Conservation (phyloP, 2,797 vertebrate species). For the Enteromius fasciolatus region DNA sequence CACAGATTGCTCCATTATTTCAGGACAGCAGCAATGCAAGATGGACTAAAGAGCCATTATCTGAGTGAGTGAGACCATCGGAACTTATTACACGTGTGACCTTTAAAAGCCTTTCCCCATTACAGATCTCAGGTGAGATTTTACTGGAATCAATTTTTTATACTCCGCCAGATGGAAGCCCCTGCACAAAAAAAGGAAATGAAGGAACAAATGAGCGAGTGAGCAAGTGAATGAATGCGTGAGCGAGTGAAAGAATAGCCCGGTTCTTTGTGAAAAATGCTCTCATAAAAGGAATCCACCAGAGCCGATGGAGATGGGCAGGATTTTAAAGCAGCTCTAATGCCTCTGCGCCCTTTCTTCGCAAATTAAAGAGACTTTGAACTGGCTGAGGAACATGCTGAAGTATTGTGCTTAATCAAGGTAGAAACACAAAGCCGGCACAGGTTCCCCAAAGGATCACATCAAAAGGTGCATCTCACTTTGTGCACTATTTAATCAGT, state of each 20-base stretch:
- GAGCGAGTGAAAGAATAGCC: constrained; percentile 64
- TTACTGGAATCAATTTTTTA: constrained; percentile 86
- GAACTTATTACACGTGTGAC: constrained; percentile 88
- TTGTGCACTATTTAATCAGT: constrained; percentile 85
- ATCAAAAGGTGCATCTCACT: constrained; percentile 83
- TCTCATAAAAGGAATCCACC: constrained; percentile 67
- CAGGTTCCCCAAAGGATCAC: constrained; percentile 79
- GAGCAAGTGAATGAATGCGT: constrained; percentile 13
- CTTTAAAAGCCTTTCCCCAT: constrained; percentile 84
- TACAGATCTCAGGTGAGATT: constrained; percentile 87
- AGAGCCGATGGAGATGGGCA: constrained; percentile 73
- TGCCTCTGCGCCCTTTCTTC: constrained; percentile 76
- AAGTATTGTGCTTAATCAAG: constrained; percentile 82
- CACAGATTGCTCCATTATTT: constrained; percentile 88
- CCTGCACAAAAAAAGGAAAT: constrained; percentile 36
- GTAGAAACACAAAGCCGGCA: constrained; percentile 78
- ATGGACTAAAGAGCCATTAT: constrained; percentile 86
- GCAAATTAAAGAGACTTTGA: constrained; percentile 81
- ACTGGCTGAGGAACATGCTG: constrained; percentile 71
- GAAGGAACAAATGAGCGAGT: constrained; percentile 23
- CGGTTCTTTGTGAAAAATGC: constrained; percentile 73
- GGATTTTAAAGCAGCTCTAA: constrained; percentile 73
- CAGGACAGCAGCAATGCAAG: constrained; percentile 82
- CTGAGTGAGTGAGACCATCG: constrained; percentile 83
- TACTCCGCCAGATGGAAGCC: constrained; percentile 71